Evolutionary conservation across 2,797 vertebrate genomes (phyloP).

Genomic region (Tiaroga cobitis): DNA sequence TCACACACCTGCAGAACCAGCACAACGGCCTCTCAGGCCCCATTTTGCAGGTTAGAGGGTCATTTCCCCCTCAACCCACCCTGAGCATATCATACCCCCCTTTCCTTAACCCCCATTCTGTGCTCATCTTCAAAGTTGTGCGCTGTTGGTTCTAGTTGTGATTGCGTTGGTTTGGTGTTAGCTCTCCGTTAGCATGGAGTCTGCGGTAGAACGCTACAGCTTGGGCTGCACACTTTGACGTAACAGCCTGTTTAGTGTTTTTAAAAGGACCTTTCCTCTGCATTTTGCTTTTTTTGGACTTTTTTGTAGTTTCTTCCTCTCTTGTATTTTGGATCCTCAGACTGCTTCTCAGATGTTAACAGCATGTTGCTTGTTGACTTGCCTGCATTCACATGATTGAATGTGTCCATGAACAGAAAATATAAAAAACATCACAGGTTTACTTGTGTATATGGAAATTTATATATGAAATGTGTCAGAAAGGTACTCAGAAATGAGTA

Average conservation of each 20-base stretch:
- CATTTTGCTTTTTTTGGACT: not conserved
- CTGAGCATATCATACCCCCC: conserved; percentile 70
- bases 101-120: conserved; percentile 63
- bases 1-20: conserved; percentile 90
- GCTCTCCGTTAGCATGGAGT: conserved; percentile 65
- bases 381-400: conserved; percentile 55
- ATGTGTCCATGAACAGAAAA: conserved; percentile 12
- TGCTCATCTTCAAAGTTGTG: conserved; percentile 58
- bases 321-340: conserved; percentile 18
- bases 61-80: conserved; percentile 50
- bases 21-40: conserved; percentile 89
- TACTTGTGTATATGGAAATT: not conserved
- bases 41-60: conserved; percentile 90
- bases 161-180: conserved; percentile 56
- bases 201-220: conserved; percentile 43
- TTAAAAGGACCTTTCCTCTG: conserved; percentile 16
- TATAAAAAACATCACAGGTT: conserved; percentile 2
- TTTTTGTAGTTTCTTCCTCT: conserved; percentile 17
- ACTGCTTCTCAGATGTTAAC: conserved; percentile 40
- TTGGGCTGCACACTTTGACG: conserved; percentile 40
- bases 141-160: conserved; percentile 62
- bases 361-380: conserved; percentile 74
- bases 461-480: conserved; percentile 2
- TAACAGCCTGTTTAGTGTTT: conserved; percentile 49
- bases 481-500: not conserved